Evolutionary conservation across 1,140 invertebrate species (phyloP), one percentile per base, ranked within the genome.

Genomic region (Orussus abietinus): DNA sequence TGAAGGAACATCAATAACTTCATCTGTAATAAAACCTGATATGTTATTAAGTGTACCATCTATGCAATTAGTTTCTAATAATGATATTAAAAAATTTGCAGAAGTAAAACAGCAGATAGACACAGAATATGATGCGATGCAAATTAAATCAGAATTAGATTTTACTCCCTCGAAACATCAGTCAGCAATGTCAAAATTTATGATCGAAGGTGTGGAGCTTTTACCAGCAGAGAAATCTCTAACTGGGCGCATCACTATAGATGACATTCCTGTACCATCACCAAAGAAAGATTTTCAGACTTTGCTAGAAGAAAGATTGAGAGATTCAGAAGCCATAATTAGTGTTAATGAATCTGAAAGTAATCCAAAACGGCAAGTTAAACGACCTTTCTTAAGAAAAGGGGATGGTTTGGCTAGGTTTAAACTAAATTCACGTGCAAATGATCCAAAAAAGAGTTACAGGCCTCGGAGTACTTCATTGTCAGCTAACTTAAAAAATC

Each of bases 371-470:
- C 13, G 14, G 11, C 5, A 15, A 3, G 21, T 47, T 12, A 73
- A 70, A 39, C 58, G 45, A 25, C 63, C 71, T 12, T 77, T 73
- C 48, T 47, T 76, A 17, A 73, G 46, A 40, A 75, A 71, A 61
- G 75, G 75, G 5, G 52, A 75, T 51, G 75, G 75, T 17, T 49
- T 76, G 9, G 55, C 54, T 0, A 58, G 74, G 45, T 77, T 64
- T 45, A 59, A 38, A 37, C 39, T 50, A 15, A 51, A 55, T 44
- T 11, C 42, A 42, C 26, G 30, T 13, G 26, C 15, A n/a, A 46
- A 45, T 25, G n/a, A n/a, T 21, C 11, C 13, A 4, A 12, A 13
- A 9, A 17, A 39, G 30, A 22, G 9, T n/a, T 5, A 1, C 7
- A 55, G 19, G 51, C 67, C 64, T 11, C 69, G 69, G 57, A 76